Conservation (phyloP, 2,888 invertebrate species). For the Nowickia ferox region DNA sequence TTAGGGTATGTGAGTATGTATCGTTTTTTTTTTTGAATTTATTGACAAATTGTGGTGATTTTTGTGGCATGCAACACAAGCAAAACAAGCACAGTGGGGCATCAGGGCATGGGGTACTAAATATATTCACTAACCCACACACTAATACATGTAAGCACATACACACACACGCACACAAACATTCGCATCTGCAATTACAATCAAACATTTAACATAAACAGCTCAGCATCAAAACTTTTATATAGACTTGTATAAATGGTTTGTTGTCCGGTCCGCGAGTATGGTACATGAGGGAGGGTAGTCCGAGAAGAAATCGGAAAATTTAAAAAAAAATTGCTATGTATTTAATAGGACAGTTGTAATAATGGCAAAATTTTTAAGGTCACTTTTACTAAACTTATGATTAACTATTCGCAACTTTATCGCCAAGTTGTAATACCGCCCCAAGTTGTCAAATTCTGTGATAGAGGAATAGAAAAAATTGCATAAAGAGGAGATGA, state of each 20-base stretch:
- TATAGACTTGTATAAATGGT: neutral
- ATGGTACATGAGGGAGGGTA: neutral
- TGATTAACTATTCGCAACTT: too few species aligned
- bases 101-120: slow-evolving; percentile 72
- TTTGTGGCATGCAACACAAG: slow-evolving; percentile 76
- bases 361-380: too few species aligned
- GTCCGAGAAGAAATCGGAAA: neutral
- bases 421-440: too few species aligned
- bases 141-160: slow-evolving; percentile 31
- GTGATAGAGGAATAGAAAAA: too few species aligned
- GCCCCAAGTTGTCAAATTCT: too few species aligned
- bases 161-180: slow-evolving; percentile 32
- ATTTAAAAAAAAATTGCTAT: too few species aligned
- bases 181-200: slow-evolving; percentile 57
- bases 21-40: slow-evolving; percentile 79
- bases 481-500: too few species aligned
- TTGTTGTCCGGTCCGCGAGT: neutral
- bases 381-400: too few species aligned
- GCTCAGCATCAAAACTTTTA: slow-evolving; percentile 40
- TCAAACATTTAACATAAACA: slow-evolving; percentile 65
- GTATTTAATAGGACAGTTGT: too few species aligned
- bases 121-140: slow-evolving; percentile 46
- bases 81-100: slow-evolving; percentile 72
- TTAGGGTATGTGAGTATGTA: slow-evolving; percentile 34
- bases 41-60: slow-evolving; percentile 82